Evolutionary conservation across 2,888 invertebrate species (phyloP).

Genomic region (Cephus spinipes): DNA sequence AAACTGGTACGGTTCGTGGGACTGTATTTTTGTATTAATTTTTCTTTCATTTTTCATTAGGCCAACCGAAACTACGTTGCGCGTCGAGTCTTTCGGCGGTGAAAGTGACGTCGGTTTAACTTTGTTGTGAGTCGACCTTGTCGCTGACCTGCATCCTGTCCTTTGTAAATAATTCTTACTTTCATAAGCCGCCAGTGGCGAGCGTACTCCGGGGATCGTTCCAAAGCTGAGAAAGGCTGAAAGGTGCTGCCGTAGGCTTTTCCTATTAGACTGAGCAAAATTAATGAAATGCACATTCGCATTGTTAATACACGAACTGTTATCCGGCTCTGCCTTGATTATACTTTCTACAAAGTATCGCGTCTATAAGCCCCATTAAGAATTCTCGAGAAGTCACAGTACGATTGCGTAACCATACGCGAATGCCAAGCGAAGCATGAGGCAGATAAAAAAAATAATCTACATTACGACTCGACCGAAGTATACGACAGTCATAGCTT

Average conservation of each 20-base stretch:
- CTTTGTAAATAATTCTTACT: neutral
- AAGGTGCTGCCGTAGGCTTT: neutral
- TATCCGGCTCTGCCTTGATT: neutral
- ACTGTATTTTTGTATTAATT: constrained; percentile 5
- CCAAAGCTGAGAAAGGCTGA: neutral
- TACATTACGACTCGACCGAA: no score
- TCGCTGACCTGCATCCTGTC: neutral
- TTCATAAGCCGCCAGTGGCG: neutral
- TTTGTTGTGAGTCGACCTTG: neutral
- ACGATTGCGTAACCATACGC: no score
- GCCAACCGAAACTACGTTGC: constrained; percentile 6
- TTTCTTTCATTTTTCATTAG: constrained; percentile 4
- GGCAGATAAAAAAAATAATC: neutral
- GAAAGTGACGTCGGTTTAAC: constrained; percentile 42
- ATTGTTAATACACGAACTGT: neutral
- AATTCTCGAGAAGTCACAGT: no score
- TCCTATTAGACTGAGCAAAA: constrained; percentile 20
- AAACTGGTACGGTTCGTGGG: constrained; percentile 12
- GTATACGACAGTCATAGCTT: no score
- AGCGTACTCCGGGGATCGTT: neutral
- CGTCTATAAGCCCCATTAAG: neutral
- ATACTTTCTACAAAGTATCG: neutral
- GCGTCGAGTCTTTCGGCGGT: constrained; percentile 36
- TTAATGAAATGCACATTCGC: constrained; percentile 1
- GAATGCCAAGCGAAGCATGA: neutral